Conservation (phyloP, 2,888 invertebrate genomes). For the Cephus runcator region DNA sequence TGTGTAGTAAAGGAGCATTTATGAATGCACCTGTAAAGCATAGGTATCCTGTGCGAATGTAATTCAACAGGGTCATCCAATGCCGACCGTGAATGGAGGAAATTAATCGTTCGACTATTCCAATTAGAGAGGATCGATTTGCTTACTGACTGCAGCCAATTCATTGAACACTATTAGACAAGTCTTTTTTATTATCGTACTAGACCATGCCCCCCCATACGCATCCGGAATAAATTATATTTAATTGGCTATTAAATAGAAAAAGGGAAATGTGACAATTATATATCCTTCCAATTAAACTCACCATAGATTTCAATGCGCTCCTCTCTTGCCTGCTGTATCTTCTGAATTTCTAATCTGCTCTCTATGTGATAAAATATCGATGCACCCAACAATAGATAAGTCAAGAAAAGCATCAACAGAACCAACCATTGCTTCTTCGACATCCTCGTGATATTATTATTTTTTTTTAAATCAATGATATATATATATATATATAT, state of each 20-base stretch:
- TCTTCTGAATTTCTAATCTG: slow-evolving; percentile 73
- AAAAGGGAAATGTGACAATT: background rate
- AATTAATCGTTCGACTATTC: background rate
- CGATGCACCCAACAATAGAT: slow-evolving; percentile 84
- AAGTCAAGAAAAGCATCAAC: slow-evolving; percentile 79
- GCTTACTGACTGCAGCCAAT: background rate
- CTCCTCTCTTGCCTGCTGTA: slow-evolving; percentile 71
- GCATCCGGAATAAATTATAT: background rate
- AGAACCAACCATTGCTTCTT: slow-evolving; percentile 83
- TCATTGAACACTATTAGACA: background rate
- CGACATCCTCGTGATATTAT: slow-evolving; percentile 71
- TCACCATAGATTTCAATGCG: slow-evolving; percentile 79
- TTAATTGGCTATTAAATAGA: background rate
- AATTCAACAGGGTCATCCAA: background rate
- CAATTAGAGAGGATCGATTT: background rate
- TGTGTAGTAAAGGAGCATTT: background rate
- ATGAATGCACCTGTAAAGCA: background rate
- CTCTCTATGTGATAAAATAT: slow-evolving; percentile 87
- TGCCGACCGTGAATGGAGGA: background rate
- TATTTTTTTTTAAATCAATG: background rate
- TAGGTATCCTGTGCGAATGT: background rate
- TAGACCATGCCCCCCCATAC: background rate
- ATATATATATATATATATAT: background rate
- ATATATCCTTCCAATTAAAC: slow-evolving; percentile 45
- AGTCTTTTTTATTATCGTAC: background rate